Percentiles rank a stretch among this genome's conserved stretches.
Conservation (phyloP, 2,797 vertebrate species). For the Psittacula derbiana region DNA sequence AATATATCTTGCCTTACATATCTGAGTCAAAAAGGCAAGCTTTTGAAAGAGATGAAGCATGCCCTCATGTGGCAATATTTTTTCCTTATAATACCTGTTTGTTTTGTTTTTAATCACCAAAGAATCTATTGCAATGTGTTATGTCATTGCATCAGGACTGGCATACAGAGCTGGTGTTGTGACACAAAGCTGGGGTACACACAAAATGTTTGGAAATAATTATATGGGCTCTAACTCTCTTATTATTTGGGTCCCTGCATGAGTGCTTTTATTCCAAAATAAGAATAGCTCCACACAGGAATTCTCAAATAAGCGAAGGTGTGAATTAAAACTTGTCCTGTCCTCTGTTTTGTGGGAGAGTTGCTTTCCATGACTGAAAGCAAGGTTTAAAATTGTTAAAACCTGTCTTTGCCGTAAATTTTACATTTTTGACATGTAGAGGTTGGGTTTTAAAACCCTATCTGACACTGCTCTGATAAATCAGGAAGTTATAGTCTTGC, state of each 20-base stretch:
- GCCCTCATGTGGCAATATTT: conserved; percentile 65
- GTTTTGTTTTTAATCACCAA: conserved; percentile 7
- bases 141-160: background rate
- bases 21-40: background rate
- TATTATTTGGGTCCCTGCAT: background rate
- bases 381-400: background rate
- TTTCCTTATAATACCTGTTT: conserved; percentile 43
- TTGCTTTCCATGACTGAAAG: background rate
- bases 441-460: background rate
- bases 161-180: background rate
- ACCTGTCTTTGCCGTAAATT: background rate
- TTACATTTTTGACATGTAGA: background rate
- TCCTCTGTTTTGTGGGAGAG: background rate
- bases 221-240: background rate
- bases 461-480: background rate
- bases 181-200: background rate
- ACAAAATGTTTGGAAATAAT: background rate
- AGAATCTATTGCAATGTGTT: background rate
- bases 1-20: background rate
- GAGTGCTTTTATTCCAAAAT: conserved; percentile 8
- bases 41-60: conserved; percentile 46
- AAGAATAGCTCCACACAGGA: background rate
- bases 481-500: background rate
- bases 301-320: conserved; percentile 4
- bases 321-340: conserved; percentile 15